Percentiles rank a stretch among this genome's conserved stretches.
Conservation (phyloP, 2,113 vertebrate species). For the Psilopsiagon aurifrons region DNA sequence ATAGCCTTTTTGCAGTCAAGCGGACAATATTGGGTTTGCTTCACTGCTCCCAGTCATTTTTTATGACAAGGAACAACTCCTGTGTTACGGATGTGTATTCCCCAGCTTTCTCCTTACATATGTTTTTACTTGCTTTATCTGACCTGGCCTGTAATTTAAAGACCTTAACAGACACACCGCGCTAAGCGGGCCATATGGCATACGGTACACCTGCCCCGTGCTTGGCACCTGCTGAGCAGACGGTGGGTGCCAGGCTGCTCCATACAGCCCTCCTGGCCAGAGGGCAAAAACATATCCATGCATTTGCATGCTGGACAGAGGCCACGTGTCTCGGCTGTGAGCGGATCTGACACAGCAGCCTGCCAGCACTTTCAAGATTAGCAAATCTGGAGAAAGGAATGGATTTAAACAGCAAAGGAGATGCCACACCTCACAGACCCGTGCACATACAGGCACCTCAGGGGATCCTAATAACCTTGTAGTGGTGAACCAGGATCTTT, state of each 20-base stretch:
- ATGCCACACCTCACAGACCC: background rate
- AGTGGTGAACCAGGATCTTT: background rate
- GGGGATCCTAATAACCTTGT: background rate
- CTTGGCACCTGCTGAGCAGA: slow-evolving; percentile 83
- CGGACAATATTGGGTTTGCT: background rate
- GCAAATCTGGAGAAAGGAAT: slow-evolving; percentile 56
- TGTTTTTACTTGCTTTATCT: slow-evolving; percentile 57
- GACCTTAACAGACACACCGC: slow-evolving; percentile 66
- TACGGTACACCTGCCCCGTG: slow-evolving; percentile 80
- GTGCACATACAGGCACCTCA: background rate
- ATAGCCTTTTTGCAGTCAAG: background rate
- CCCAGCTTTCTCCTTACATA: background rate
- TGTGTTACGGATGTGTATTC: background rate
- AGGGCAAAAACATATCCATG: slow-evolving; percentile 57
- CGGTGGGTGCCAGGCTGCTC: background rate
- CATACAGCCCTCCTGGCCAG: slow-evolving; percentile 29
- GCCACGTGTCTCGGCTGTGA: slow-evolving; percentile 70
- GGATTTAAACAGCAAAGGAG: slow-evolving; percentile 40
- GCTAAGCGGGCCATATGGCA: slow-evolving; percentile 80
- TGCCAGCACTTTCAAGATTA: slow-evolving; percentile 63
- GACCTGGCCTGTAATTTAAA: slow-evolving; percentile 76
- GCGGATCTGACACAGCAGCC: slow-evolving; percentile 40
- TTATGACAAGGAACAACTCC: background rate
- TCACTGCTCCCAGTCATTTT: background rate
- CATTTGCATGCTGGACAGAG: slow-evolving; percentile 69